phyloP scores from a whole-genome alignment of 2,113 vertebrate genomes.

The Myotis brandtii region DNA sequence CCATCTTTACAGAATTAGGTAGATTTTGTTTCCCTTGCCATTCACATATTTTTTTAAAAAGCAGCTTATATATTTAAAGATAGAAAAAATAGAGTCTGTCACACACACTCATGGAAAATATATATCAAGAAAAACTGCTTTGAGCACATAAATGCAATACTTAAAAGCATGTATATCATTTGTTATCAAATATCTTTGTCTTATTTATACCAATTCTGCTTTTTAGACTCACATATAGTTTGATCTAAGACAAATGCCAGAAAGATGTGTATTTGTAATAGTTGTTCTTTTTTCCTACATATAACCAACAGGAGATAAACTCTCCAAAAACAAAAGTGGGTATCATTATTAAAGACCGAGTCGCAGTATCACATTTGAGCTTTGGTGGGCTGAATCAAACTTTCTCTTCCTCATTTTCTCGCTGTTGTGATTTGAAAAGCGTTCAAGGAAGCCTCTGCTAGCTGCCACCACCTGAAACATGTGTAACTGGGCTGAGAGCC shows the following conservation, averaged over 20 bases:
- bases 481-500: neutral
- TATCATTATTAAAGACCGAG: neutral
- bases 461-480: conserved; percentile 16
- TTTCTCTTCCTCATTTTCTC: neutral
- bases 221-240: neutral
- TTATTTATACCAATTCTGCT: neutral
- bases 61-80: neutral
- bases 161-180: neutral
- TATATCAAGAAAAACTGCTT: neutral
- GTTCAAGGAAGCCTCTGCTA: neutral
- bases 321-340: neutral
- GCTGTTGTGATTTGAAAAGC: neutral
- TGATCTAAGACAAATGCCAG: neutral
- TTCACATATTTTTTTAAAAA: neutral
- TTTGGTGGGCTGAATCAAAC: neutral
- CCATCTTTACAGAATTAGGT: conserved; percentile 15
- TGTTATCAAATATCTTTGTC: neutral
- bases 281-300: neutral
- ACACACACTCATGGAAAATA: neutral
- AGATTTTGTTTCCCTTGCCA: neutral
- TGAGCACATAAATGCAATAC: neutral
- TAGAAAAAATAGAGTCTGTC: neutral
- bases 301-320: neutral
- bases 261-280: neutral
- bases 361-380: neutral